phyloP scores from a whole-genome alignment of 1,140 invertebrate species.

The Heliothis virescens region DNA sequence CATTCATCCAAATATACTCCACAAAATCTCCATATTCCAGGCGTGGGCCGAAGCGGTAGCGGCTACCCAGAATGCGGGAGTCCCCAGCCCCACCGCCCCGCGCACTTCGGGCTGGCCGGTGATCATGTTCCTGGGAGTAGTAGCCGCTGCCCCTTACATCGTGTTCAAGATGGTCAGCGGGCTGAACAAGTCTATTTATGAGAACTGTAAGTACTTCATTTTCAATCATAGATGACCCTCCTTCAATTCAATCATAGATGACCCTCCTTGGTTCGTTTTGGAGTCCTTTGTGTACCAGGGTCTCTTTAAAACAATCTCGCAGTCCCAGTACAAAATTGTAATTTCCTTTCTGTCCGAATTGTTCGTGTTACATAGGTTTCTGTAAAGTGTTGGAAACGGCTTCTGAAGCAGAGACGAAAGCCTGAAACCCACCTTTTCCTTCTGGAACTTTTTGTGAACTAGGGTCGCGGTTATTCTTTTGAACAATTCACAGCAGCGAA shows the following conservation, averaged over 20 bases:
- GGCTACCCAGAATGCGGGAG: slow-evolving; percentile 82
- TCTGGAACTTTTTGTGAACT: no score
- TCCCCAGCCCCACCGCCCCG: slow-evolving; percentile 65
- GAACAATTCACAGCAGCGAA: no score
- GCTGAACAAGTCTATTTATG: slow-evolving; percentile 86
- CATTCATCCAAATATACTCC: neutral
- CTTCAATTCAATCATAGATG: no score
- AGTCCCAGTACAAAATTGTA: no score
- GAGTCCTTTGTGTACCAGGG: neutral
- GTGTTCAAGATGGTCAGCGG: slow-evolving; percentile 94
- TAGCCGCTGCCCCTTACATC: slow-evolving; percentile 96
- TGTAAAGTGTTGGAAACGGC: no score
- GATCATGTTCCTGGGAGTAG: slow-evolving; percentile 93
- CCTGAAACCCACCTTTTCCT: no score
- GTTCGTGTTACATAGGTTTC: no score
- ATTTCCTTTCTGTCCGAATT: no score
- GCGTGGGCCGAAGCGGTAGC: slow-evolving; percentile 88
- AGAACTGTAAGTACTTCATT: slow-evolving; percentile 81
- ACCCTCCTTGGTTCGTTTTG: neutral
- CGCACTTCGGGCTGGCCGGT: slow-evolving; percentile 89
- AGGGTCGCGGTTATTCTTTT: no score
- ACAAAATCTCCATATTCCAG: slow-evolving; percentile 46
- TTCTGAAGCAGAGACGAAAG: no score
- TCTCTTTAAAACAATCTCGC: no score
- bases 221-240: no score